These are phyloP conservation scores for Microchrysa polita DNA, from an alignment of 2,888 invertebrate genomes.

Conservation along the genomic window DNA sequence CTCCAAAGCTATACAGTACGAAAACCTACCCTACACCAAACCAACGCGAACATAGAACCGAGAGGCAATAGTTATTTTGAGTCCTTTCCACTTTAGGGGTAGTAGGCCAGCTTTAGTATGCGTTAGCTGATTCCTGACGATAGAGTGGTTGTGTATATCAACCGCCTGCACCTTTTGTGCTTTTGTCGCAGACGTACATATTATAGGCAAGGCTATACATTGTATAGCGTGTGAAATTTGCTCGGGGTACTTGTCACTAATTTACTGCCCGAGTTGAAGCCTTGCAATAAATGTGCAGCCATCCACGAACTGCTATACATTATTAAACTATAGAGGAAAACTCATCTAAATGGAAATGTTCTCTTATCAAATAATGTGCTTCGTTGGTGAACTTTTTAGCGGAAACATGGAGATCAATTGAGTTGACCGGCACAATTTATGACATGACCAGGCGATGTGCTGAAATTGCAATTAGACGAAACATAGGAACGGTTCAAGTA, in stretches of 20 bases:
- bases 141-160: too few species aligned
- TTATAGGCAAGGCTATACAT: neutral
- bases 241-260: neutral
- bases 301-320: neutral
- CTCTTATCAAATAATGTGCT: constrained; percentile 9
- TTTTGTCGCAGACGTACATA: neutral
- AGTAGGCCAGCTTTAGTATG: too few species aligned
- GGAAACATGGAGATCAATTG: too few species aligned
- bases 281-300: constrained; percentile 9
- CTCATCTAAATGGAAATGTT: constrained; percentile 6
- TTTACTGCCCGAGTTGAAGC: neutral
- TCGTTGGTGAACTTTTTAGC: neutral
- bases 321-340: neutral
- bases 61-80: constrained; percentile 3
- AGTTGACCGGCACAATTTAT: too few species aligned
- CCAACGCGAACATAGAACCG: neutral
- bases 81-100: neutral
- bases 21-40: neutral
- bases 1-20: neutral
- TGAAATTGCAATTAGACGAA: too few species aligned
- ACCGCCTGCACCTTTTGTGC: too few species aligned
- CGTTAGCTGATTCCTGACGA: neutral
- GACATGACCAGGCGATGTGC: too few species aligned
- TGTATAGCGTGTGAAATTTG: neutral
- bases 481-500: too few species aligned